phyloP scores from a whole-genome alignment of 2,113 vertebrate genomes.

The Steatornis caripensis region DNA sequence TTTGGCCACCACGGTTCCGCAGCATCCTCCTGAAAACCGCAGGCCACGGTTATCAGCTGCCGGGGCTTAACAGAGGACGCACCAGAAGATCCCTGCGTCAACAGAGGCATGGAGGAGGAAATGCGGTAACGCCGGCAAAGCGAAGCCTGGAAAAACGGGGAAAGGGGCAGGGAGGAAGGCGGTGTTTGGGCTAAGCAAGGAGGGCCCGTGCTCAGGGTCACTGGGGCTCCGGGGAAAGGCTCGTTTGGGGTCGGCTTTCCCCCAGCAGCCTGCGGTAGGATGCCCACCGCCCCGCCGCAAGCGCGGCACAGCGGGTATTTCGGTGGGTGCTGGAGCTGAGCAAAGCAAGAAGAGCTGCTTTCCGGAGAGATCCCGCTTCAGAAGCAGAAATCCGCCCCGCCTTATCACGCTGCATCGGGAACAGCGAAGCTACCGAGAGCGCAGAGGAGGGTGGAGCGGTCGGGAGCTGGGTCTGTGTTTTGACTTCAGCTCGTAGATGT shows the following conservation, averaged over 20 bases:
- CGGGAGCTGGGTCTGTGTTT: neutral
- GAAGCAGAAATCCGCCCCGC: neutral
- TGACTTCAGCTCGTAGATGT: neutral
- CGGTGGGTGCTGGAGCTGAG: neutral
- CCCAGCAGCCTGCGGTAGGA: neutral
- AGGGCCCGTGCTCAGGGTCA: neutral
- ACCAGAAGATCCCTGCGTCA: neutral
- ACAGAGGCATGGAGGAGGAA: neutral
- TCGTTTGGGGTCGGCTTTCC: neutral
- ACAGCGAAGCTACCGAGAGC: accelerated
- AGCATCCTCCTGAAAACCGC: neutral
- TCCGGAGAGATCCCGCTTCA: neutral
- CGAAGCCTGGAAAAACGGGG: neutral
- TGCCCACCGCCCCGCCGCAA: neutral
- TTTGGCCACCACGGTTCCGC: neutral
- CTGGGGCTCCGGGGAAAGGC: neutral
- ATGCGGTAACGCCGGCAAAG: accelerated
- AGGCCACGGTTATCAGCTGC: neutral
- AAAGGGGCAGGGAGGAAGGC: neutral
- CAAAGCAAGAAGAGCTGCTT: neutral
- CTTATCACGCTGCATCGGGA: neutral
- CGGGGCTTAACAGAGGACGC: neutral
- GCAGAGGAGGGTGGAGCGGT: neutral
- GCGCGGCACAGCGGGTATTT: accelerated
- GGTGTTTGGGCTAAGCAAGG: neutral